phyloP scores from a whole-genome alignment of 1,140 invertebrate genomes.

The Acromyrmex charruanus region DNA sequence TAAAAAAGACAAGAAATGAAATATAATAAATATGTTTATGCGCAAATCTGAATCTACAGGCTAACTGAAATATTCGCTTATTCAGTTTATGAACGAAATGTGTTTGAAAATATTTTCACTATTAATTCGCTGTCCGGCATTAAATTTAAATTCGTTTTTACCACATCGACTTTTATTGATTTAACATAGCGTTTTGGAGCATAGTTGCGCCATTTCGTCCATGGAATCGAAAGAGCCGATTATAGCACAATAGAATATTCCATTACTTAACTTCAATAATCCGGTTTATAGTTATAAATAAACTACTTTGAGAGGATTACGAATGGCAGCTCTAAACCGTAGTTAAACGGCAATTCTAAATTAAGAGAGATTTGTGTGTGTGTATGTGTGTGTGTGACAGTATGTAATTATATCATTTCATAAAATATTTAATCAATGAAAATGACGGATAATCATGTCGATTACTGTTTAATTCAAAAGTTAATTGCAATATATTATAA shows the following conservation, averaged over 20 bases:
- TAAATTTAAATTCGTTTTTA: constrained; percentile 14
- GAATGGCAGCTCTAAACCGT: neutral
- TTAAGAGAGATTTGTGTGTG: neutral
- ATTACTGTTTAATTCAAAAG: neutral
- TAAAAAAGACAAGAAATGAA: neutral
- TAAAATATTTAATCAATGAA: neutral
- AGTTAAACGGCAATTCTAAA: neutral
- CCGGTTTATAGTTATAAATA: neutral
- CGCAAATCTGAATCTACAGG: neutral
- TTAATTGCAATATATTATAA: neutral
- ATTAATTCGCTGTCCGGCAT: neutral
- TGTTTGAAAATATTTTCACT: constrained; percentile 2
- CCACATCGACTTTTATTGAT: constrained; percentile 18
- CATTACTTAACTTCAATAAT: constrained; percentile 7
- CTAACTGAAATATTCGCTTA: constrained; percentile 4
- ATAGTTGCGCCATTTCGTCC: neutral
- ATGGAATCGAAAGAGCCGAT: constrained; percentile 16
- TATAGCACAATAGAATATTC: constrained; percentile 23
- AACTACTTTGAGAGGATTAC: neutral
- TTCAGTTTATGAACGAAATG: neutral
- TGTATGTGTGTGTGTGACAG: too few relatives aligned
- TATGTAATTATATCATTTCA: neutral
- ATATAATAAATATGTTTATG: constrained; percentile 3
- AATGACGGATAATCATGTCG: neutral
- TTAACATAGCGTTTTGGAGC: neutral